These are phyloP conservation scores for Maconellicoccus hirsutus DNA, from an alignment of 1,140 invertebrate genomes.

Conservation along the genomic window DNA sequence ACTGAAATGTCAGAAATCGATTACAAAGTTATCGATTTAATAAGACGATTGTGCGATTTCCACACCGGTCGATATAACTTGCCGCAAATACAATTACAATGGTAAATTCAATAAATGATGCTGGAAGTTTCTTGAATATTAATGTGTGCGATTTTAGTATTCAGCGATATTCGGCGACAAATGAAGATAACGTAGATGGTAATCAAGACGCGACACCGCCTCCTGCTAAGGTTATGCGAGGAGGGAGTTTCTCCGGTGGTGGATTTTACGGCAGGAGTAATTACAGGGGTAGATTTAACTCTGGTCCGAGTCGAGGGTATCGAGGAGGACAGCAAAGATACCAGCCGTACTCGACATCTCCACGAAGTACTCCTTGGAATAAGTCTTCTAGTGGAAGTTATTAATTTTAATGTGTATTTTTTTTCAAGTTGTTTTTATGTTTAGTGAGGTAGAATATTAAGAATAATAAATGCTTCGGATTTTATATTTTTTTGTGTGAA, in stretches of 20 bases:
- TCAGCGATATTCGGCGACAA: background rate
- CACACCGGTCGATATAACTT: constrained; percentile 49
- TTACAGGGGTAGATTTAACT: background rate
- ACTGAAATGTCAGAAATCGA: constrained; percentile 42
- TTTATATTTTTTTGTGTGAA: too few species aligned
- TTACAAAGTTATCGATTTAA: constrained; percentile 43
- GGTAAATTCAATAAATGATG: background rate
- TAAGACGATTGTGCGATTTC: constrained; percentile 56
- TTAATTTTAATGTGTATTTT: background rate
- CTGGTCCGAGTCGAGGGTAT: background rate
- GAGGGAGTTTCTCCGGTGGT: background rate
- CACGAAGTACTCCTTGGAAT: background rate
- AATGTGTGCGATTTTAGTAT: background rate
- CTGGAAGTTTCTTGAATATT: background rate
- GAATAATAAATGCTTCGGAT: too few species aligned
- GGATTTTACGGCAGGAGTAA: background rate
- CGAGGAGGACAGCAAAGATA: background rate
- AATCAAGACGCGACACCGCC: background rate
- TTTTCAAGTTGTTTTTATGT: too few species aligned
- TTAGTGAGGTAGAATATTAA: too few species aligned
- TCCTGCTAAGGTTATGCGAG: background rate
- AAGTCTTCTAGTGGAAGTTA: background rate
- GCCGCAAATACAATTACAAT: constrained; percentile 12
- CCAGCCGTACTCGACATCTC: background rate
- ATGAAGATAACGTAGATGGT: background rate